Evolutionary conservation across 2,113 vertebrate species (phyloP), one percentile per base, ranked within the genome.

Genomic region (Accipiter cooperii): DNA sequence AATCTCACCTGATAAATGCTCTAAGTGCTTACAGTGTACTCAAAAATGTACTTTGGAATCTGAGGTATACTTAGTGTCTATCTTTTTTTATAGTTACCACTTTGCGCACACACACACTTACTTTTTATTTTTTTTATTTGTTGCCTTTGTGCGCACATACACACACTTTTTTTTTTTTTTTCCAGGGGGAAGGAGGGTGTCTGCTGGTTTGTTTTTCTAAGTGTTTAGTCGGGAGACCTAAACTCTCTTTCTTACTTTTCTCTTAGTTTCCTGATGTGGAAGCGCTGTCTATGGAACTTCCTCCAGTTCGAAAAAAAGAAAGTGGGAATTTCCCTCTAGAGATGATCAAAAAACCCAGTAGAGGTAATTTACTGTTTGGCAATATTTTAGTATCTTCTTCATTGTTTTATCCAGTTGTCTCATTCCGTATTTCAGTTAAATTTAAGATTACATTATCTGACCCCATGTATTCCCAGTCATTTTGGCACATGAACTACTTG

Each of bases 241-340:
- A 89, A 10, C 19, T 17, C 6, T 49, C 40, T 84, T 83, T 91
- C 12, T 89, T 79, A 2, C 38, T 96, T 95, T 96, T 58, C 54
- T 82, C 89, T 87, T 87, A 98, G 98, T 92, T 85, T 95, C 91
- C 97, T 87, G 97, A 98, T 91, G 92, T 98, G 97, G 96, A 97
- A 89, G 76, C 68, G 24, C 92, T 98, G 17, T 98, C 97, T 42
- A 97, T 83, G 93, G 78, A 97, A 65, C 95, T 98, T 40, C 98
- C 98, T 76, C 95, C 97, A 25, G 69, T 98, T 89, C 76, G 51
- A 91, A 95, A 88, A 90, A 97, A 54, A 91, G 57, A 36, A 36
- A 61, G 58, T 25, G 63, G 25, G 8, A 64, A 55, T 84, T 46
- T 14, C 4, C 31, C 57, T 79, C 28, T 60, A 17, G 66, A 68